Conservation (phyloP, 2,797 vertebrate genomes). For the Hylomyscus alleni region DNA sequence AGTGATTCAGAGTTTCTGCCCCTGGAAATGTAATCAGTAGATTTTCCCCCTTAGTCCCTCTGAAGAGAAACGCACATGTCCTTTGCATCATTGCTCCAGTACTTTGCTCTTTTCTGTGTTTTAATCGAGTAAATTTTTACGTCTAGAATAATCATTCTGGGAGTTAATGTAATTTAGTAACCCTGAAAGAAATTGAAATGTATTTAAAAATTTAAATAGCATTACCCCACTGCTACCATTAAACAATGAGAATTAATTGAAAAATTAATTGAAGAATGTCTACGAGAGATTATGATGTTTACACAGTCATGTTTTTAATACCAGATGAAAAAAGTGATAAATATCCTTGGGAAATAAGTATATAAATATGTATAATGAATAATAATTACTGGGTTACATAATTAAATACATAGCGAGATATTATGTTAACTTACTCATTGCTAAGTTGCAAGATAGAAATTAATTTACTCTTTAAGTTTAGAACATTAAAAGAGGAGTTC, state of each 20-base stretch:
- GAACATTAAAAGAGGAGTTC: background rate
- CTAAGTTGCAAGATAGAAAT: conserved; percentile 38
- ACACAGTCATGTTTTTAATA: conserved; percentile 3
- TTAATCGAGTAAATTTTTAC: background rate
- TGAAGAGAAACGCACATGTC: background rate
- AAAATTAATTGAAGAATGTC: conserved; percentile 31
- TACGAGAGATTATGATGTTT: conserved; percentile 39
- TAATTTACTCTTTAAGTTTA: conserved; percentile 39
- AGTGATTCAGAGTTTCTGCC: background rate
- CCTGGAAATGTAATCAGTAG: background rate
- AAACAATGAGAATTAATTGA: conserved; percentile 51
- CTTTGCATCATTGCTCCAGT: background rate
- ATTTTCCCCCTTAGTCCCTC: background rate
- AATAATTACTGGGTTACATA: conserved; percentile 29
- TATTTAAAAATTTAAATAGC: background rate
- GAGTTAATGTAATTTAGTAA: background rate
- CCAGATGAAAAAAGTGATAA: conserved; percentile 51
- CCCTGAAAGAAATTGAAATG: background rate
- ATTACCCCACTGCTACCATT: background rate
- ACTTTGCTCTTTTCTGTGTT: background rate
- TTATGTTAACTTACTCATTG: conserved; percentile 39
- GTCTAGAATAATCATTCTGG: background rate
- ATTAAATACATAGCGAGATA: conserved; percentile 47
- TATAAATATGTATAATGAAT: conserved; percentile 28
- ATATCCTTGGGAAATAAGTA: conserved; percentile 34